Percentiles rank a stretch among this genome's conserved stretches.
Conservation (phyloP, 2,113 vertebrate genomes). For the Saccopteryx bilineata region DNA sequence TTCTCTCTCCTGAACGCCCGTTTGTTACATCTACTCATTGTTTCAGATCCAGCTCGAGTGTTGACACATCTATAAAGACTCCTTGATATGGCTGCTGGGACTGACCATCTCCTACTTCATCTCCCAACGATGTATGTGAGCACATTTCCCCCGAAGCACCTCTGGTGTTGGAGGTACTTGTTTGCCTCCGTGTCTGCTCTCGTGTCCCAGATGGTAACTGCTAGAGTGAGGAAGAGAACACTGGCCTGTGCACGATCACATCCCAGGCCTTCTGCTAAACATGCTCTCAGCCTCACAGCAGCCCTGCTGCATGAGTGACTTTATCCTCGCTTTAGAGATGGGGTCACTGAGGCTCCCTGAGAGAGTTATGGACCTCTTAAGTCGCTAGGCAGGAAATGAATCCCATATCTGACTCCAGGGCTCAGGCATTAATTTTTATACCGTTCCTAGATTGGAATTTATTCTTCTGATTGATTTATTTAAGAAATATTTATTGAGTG, state of each 20-base stretch:
- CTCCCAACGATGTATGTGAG: background rate
- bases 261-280: background rate
- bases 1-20: background rate
- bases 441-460: background rate
- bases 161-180: fast-evolving
- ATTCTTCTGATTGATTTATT: background rate
- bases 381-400: background rate
- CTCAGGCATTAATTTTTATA: background rate
- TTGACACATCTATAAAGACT: background rate
- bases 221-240: fast-evolving
- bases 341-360: background rate
- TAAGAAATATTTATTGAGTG: background rate
- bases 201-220: too few species aligned
- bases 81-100: background rate
- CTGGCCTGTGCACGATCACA: background rate
- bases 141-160: background rate
- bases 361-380: background rate
- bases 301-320: background rate
- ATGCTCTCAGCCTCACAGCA: background rate
- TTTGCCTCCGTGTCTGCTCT: background rate
- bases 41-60: background rate
- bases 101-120: background rate
- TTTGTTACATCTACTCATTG: background rate
- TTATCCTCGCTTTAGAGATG: background rate
- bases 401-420: background rate